Conservation (phyloP, 1,140 invertebrate genomes). For the Metaphire vulgaris region DNA sequence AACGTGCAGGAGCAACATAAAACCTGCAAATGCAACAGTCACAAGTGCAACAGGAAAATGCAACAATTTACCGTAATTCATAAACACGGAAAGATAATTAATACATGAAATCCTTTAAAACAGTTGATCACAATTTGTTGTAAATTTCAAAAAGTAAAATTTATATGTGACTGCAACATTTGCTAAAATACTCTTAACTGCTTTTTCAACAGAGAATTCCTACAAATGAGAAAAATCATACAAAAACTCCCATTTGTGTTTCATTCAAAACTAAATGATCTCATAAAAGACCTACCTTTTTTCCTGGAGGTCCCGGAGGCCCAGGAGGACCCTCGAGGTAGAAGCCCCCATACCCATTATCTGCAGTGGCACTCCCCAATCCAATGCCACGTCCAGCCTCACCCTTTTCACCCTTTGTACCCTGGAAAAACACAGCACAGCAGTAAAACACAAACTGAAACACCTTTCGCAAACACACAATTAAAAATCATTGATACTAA, state of each 20-base stretch:
- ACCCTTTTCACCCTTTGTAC: background rate
- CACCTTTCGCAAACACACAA: background rate
- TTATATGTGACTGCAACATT: background rate
- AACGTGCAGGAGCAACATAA: background rate
- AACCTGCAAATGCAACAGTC: background rate
- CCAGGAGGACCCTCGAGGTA: background rate
- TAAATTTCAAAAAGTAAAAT: background rate
- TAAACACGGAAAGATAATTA: background rate
- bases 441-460: background rate
- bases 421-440: background rate
- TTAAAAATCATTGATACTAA: background rate
- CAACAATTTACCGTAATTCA: background rate
- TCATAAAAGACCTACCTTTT: background rate
- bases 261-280: too few species aligned
- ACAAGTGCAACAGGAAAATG: background rate
- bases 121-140: background rate
- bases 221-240: background rate
- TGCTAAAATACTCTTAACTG: background rate
- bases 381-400: background rate
- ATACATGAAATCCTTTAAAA: background rate
- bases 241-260: background rate
- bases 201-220: background rate
- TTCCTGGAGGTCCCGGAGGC: background rate
- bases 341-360: background rate
- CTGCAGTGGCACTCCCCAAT: background rate